These are phyloP conservation scores for Austrofundulus limnaeus DNA, from an alignment of 2,113 vertebrate species.

Conservation along the genomic window DNA sequence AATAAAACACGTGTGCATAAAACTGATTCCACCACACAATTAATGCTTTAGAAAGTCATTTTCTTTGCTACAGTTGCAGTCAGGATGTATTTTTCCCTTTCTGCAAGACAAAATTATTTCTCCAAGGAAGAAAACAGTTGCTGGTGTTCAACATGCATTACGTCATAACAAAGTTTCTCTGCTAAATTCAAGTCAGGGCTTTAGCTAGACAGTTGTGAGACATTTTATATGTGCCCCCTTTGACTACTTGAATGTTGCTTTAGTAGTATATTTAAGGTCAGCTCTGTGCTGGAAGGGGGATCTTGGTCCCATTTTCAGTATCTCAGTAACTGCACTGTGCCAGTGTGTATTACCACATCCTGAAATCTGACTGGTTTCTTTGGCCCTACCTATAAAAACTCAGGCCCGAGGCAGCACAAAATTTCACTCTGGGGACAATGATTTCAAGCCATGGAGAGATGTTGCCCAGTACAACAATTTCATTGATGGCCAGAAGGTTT, in stretches of 20 bases:
- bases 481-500: background rate
- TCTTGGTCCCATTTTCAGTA: background rate
- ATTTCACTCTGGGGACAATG: background rate
- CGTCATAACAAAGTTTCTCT: background rate
- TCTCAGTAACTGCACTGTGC: background rate
- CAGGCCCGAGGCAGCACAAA: background rate
- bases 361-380: background rate
- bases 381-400: background rate
- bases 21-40: background rate
- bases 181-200: background rate
- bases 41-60: background rate
- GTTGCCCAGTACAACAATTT: background rate
- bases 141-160: background rate
- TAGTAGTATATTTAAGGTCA: background rate
- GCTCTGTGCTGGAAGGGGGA: background rate
- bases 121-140: too few species aligned
- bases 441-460: background rate
- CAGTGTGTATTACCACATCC: background rate
- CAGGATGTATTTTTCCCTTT: background rate
- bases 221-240: background rate
- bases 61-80: background rate
- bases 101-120: background rate
- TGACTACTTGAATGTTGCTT: background rate
- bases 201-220: background rate
- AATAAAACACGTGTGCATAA: background rate